Base-by-base conservation (phyloP, 2,113 vertebrate species). In the Lethenteron reissneri region DNA sequence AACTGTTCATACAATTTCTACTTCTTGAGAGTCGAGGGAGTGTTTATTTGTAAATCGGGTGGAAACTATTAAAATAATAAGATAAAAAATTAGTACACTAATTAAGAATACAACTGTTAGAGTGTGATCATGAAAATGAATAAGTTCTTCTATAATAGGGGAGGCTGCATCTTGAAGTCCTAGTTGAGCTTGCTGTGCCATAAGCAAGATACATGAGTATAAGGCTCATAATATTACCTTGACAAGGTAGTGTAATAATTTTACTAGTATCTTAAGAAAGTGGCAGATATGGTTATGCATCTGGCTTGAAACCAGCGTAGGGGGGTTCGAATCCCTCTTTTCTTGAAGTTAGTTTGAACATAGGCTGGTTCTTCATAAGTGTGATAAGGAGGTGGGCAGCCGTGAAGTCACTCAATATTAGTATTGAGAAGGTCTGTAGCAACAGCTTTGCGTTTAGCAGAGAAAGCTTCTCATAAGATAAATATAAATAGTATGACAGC, bases 241-340 rank as follows among this genome's bases (percentile, higher is more conserved):
- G 76, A 78, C 77, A 78, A 77, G 57, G 71, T 56, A 69, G 12
- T 71, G 76, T 78, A 73, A 74, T 74, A 0, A 1, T 71, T 78
- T 75, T 75, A 76, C 76, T 78, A 77, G 71, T 68, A 21, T 60
- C 72, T 74, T 71, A 73, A 77, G 76, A 75, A 75, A 74, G 75
- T 76, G 75, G 6, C 75, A 78, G 77, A 78, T 25, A 60, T 58
- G 76, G 76, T 70, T 71, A 75, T 78, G 77, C n/a, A 60, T 5
- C 17, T 78, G 74, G 73, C 76, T 78, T 78, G 76, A 78, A 78
- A 77, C 72, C 58, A 75, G 13, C 11, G n/a, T 7, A 77, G 56
- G 76, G 75, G 72, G 77, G 76, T 78, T 78, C 77, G 17, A 76
- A 58, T 78, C 77, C 77, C 60, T 71, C 74, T 73, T 76, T 78